Conservation (phyloP, 2,888 invertebrate genomes). For the Ophraella communa region DNA sequence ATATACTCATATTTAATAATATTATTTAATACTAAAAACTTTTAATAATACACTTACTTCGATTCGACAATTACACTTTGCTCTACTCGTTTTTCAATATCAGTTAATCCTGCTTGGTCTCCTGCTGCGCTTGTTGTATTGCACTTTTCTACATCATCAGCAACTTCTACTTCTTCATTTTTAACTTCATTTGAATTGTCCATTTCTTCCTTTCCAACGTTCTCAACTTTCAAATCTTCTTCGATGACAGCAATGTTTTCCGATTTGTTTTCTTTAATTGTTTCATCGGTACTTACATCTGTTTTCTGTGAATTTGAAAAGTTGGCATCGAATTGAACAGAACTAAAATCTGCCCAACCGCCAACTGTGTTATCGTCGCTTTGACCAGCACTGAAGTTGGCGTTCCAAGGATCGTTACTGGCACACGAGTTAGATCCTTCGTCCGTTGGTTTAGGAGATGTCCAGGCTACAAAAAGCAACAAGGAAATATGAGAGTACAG, state of each 20-base stretch:
- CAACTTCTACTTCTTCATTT: slow-evolving; percentile 36
- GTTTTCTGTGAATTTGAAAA: slow-evolving; percentile 32
- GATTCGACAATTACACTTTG: slow-evolving; percentile 38
- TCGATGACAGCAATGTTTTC: slow-evolving; percentile 29
- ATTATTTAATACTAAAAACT: too few relatives aligned
- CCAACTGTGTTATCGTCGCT: slow-evolving; percentile 34
- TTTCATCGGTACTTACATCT: neutral
- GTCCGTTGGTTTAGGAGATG: slow-evolving; percentile 44
- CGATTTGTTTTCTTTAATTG: neutral
- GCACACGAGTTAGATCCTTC: slow-evolving; percentile 28
- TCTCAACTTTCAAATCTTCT: slow-evolving; percentile 46
- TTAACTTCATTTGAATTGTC: slow-evolving; percentile 25
- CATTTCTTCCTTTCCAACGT: slow-evolving; percentile 35
- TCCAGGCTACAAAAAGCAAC: slow-evolving; percentile 51
- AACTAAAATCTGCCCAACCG: slow-evolving; percentile 61
- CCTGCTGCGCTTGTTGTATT: slow-evolving; percentile 37
- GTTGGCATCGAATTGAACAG: slow-evolving; percentile 50
- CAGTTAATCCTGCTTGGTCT: slow-evolving; percentile 33
- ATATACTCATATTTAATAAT: neutral
- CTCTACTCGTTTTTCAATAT: slow-evolving; percentile 25
- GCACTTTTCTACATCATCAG: slow-evolving; percentile 27
- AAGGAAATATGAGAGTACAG: neutral
- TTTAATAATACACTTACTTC: slow-evolving; percentile 47
- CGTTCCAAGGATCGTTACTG: slow-evolving; percentile 52
- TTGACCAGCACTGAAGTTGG: slow-evolving; percentile 20